Conservation (phyloP, 2,888 invertebrate species). For the Thecocarcelia acutangulata region DNA sequence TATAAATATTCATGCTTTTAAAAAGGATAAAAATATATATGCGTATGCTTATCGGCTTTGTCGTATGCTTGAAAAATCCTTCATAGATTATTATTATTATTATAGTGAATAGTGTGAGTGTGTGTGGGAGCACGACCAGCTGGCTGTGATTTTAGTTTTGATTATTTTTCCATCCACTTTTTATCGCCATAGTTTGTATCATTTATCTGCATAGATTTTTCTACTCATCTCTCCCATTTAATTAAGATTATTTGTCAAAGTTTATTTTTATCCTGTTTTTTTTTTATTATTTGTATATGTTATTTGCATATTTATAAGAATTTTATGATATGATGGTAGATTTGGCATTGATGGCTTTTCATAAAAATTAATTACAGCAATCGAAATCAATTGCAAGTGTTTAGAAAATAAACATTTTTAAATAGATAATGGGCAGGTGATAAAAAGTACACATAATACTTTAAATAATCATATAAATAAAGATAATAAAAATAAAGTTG, state of each 20-base stretch:
- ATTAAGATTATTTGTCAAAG: constrained; percentile 57
- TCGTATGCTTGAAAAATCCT: constrained; percentile 26
- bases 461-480: neutral
- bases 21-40: constrained; percentile 21
- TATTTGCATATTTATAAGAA: constrained; percentile 55
- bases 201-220: constrained; percentile 32
- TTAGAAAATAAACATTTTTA: constrained; percentile 52
- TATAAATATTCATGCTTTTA: constrained; percentile 52
- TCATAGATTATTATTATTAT: neutral
- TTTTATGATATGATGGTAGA: constrained; percentile 55
- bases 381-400: constrained; percentile 46
- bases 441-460: neutral
- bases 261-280: constrained; percentile 25
- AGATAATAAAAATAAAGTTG: too few relatives aligned
- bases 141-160: constrained; percentile 44
- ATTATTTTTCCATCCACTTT: constrained; percentile 7
- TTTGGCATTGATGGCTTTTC: constrained; percentile 48
- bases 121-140: constrained; percentile 35
- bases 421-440: constrained; percentile 43
- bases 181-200: neutral
- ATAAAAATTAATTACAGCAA: constrained; percentile 63
- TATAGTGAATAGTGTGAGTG: too few relatives aligned
- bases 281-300: constrained; percentile 10
- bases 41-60: neutral
- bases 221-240: constrained; percentile 12